These are phyloP conservation scores for Drosophila pandora DNA, from an alignment of 1,140 invertebrate species.

Conservation along the genomic window DNA sequence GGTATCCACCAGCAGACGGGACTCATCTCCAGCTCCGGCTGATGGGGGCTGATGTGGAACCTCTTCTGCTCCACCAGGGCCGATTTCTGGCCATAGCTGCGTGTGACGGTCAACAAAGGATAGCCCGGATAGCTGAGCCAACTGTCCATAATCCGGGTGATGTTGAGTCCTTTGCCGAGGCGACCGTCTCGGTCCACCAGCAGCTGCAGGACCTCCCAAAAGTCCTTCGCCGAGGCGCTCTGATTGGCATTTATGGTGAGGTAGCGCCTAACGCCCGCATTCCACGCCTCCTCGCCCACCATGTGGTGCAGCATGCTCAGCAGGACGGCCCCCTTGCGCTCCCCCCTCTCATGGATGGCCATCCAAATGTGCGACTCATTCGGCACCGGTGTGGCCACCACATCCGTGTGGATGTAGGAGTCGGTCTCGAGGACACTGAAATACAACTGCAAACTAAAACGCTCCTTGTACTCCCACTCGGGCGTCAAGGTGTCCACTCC, in stretches of 20 bases:
- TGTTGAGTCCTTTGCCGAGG: conserved; percentile 12
- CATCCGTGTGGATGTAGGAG: background rate
- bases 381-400: background rate
- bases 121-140: conserved; percentile 9
- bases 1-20: conserved; percentile 12
- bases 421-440: conserved; percentile 2
- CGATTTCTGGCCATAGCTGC: background rate
- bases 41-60: background rate
- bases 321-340: conserved; percentile 3
- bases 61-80: background rate
- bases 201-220: conserved; percentile 9
- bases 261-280: background rate
- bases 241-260: conserved; percentile 2
- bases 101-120: conserved; percentile 3
- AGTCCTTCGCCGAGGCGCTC: conserved; percentile 1
- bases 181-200: conserved; percentile 3
- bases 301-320: conserved; percentile 6
- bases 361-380: conserved; percentile 1
- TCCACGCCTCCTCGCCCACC: conserved; percentile 13
- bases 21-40: background rate
- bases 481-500: conserved; percentile 1
- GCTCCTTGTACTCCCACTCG: conserved; percentile 12
- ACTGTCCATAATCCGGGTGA: background rate
- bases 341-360: background rate
- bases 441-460: background rate